Base-by-base conservation (phyloP, 1,140 invertebrate genomes). In the Ctenoplectra terminalis region DNA sequence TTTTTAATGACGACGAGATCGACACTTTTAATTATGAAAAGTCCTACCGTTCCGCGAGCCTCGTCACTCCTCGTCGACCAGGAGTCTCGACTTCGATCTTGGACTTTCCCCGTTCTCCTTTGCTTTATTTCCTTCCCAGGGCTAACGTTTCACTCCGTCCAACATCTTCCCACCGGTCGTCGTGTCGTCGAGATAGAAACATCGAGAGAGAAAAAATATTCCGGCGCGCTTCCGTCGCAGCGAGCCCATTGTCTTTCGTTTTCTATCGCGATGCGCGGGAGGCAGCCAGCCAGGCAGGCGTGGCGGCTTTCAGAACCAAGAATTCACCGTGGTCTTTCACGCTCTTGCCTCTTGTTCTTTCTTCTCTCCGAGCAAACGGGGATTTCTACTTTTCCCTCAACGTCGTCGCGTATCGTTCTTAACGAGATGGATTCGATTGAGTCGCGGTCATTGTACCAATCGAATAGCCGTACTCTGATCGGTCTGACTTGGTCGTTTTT, bases 1-100 rank as follows among this genome's bases (percentile, higher is more conserved):
- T 78, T 87, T 87, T 84, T 87, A 87, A 88, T 82, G 86, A 84
- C 81, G 82, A 37, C 61, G 78, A 61, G 82, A 88, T 88, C 85
- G 86, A 87, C 79, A 87, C 71, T 87, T 87, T 87, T 87, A 87
- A 87, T 84, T 87, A 84, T 67, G 74, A 61, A 61, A 78, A 73
- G 31, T 64, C 60, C n/a, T 37, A n/a, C 61, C 74, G 46, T 50
- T 43, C 46, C 63, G 66, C 26, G 37, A 29, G 23, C 48, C 54
- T 34, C 71, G 43, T 29, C 40, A 52, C 74, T 43, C 43, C 23
- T 15, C 64, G 43, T 29, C 60, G 31, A n/a, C 60, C 23, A 11
- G 31, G 71, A 31, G 40, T 2, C 46, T 43, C 73, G 34, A 43
- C 70, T 75, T 80, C 82, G 71, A 82, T 75, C 72, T 76, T 76